Conservation (phyloP, 2,113 vertebrate species). For the Myanophis thanlyinensis region DNA sequence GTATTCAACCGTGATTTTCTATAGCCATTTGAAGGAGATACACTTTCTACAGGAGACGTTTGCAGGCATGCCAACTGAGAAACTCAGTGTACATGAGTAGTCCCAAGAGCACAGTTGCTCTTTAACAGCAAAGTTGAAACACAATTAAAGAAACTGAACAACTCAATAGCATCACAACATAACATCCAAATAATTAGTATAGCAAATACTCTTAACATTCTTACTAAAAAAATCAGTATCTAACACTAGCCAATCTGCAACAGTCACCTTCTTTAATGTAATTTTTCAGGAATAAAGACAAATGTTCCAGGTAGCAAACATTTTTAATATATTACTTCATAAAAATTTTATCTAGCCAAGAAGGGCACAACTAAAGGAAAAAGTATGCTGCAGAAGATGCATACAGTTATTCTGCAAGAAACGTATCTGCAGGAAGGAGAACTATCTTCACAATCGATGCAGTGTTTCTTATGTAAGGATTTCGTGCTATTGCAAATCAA, state of each 20-base stretch:
- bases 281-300: background rate
- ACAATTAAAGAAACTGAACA: background rate
- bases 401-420: background rate
- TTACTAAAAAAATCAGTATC: background rate
- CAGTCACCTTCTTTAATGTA: background rate
- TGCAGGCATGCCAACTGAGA: background rate
- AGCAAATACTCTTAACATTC: background rate
- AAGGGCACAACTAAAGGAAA: background rate
- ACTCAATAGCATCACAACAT: background rate
- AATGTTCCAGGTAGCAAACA: background rate
- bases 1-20: background rate
- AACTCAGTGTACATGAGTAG: background rate
- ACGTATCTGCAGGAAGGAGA: background rate
- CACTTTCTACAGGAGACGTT: background rate
- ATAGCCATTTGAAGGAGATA: background rate
- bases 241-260: background rate
- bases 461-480: background rate
- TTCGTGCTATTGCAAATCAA: background rate
- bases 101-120: background rate
- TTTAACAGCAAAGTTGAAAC: background rate
- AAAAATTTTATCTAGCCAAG: background rate
- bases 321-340: background rate
- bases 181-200: background rate
- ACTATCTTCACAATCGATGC: background rate
- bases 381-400: background rate